phyloP scores from a whole-genome alignment of 2,113 vertebrate genomes.

The Suncus etruscus region DNA sequence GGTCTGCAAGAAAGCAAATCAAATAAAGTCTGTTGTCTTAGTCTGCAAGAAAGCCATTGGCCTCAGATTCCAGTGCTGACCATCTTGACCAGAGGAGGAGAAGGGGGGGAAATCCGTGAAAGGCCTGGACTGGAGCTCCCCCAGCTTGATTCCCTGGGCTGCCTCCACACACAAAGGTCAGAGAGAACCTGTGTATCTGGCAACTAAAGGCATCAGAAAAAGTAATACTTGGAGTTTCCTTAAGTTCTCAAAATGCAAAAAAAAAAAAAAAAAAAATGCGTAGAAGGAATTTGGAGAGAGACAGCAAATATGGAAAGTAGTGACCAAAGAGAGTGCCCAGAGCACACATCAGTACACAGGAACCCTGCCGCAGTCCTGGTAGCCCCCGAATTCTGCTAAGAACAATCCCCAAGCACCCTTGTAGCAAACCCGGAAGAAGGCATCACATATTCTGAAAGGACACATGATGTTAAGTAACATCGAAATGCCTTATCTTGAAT shows the following conservation, averaged over 20 bases:
- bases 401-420: no score
- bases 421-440: slow-evolving; percentile 64
- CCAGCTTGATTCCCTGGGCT: slow-evolving; percentile 45
- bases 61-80: slow-evolving; percentile 80
- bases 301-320: slow-evolving; percentile 79
- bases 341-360: no score
- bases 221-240: slow-evolving; percentile 11
- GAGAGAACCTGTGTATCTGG: slow-evolving; percentile 17
- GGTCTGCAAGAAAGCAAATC: slow-evolving; percentile 82
- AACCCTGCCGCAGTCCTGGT: no score
- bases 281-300: slow-evolving; percentile 79
- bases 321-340: no score
- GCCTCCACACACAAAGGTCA: not conserved
- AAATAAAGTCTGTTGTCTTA: slow-evolving; percentile 83
- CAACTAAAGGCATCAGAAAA: slow-evolving; percentile 25
- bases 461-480: slow-evolving; percentile 74
- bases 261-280: slow-evolving; percentile 29
- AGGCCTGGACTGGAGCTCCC: slow-evolving; percentile 65
- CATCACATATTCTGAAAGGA: slow-evolving; percentile 25
- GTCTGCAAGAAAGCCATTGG: slow-evolving; percentile 77
- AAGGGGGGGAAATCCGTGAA: slow-evolving; percentile 56
- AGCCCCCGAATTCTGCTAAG: no score
- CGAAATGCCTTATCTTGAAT: slow-evolving; percentile 73
- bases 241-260: slow-evolving; percentile 50
- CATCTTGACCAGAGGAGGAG: slow-evolving; percentile 79